Evolutionary conservation across 1,140 invertebrate genomes (phyloP), one percentile per base, ranked within the genome.

Genomic region (Hyles euphorbiae): DNA sequence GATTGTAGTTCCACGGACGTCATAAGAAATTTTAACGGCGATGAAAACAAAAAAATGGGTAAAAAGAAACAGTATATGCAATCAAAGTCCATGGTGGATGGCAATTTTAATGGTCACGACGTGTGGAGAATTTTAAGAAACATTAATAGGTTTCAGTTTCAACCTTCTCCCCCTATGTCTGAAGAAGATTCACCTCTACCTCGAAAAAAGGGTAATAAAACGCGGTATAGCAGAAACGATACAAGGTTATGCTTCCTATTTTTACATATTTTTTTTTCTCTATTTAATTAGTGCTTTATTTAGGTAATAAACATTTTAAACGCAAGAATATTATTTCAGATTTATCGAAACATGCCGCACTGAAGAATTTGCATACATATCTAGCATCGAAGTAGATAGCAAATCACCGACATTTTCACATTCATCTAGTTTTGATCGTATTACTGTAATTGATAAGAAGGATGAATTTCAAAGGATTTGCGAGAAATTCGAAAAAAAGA

Each of bases 51-150:
- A 11, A 59, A 11, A 3, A 36, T 60, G 3, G 43, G 4, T 12
- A 56, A 11, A 11, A 54, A 34, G 40, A 58, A 63, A 54, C 51
- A 40, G 10, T 12, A 8, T 33, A 40, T 22, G n/a, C 34, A 22
- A 32, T n/a, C 7, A 49, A 53, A 32, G 34, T 50, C 3, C 10
- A 68, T 43, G 58, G 58, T 46, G 46, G 61, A 44, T 54, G 65
- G 4, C 60, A 73, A 50, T 48, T 58, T 49, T 46, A 50, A 60
- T 12, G 36, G 64, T 44, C 61, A 81, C 58, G 77, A 83, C 56
- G 75, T 88, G n/a, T 88, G 85, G 85, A 45, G 74, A 8, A 63
- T 88, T 5, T 64, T 88, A 22, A 76, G 74, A 58, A 83, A 79
- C 60, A 72, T 86, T 34, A 81, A 88, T 34, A 72, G 67, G 55